Evolutionary conservation across 1,140 invertebrate genomes (phyloP), one percentile per base, ranked within the genome.

Genomic region (Nasonia giraulti): DNA sequence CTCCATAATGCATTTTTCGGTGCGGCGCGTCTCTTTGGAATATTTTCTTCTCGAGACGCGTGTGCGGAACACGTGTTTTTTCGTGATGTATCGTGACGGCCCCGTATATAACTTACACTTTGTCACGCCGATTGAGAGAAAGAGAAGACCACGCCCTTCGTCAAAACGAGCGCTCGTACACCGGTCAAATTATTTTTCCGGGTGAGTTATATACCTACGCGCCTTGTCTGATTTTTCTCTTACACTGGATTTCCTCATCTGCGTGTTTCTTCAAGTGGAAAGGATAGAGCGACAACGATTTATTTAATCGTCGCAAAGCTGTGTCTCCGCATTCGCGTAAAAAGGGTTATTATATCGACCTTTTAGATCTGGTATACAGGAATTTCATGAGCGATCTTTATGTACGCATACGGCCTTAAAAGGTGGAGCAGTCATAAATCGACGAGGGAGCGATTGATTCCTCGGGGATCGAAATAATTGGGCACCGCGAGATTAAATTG

Each of bases 41-140:
- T 82, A 83, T 84, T 62, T 84, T 69, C 76, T 62, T 73, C 40
- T 31, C 50, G 55, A 8, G 27, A 33, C 4, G 40, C 17, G 73
- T 55, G 76, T 88, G 88, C 84, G 86, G 85, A 88, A 90, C 88
- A 89, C 87, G 88, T 89, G 89, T 88, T 87, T 74, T 83, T 82
- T 83, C 20, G 40, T 85, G 86, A 89, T n/a, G n/a, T n/a, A n/a
- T n/a, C n/a, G n/a, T n/a, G n/a, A n/a, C n/a, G n/a, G n/a, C n/a
- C n/a, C n/a, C n/a, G n/a, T n/a, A n/a, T n/a, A n/a, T n/a, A 6
- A 37, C 84, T 82, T 85, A 23, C 86, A 90, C 84, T 90, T 90
- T 89, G 89, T 90, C 88, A 90, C 74, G 81, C 82, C 50, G 27
- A 31, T 11, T n/a, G 10, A 33, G 1, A 71, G 68, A 62, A 14